Base-by-base conservation (phyloP, 64 coral and sea anemone genomes). In the Actinia equina region DNA sequence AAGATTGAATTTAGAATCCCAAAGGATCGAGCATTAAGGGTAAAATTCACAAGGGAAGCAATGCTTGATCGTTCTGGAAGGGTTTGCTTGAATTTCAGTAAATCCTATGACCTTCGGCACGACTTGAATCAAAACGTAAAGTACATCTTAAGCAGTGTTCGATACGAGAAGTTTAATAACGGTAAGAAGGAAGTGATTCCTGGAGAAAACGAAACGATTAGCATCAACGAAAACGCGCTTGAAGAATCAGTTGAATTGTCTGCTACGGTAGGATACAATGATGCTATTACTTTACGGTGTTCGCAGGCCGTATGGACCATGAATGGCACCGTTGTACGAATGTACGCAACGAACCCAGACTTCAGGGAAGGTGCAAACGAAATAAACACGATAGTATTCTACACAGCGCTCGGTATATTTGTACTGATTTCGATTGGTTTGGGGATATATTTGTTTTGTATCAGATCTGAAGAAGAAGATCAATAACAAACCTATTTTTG, bases 301-400 rank as follows among this genome's bases (percentile, higher is more conserved):
- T 79, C 77, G 4, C 54, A 82, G 61, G 43, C 81, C 19, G 17
- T 43, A 43, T 61, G 77, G 7, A 62, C 6, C 5, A 42, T 88
- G 30, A n/a, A 80, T 22, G 87, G 87, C 3, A 88, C 87, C 0
- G 62, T 88, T 25, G 43, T 88, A n/a, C 57, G 3, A 80, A 62
- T 88, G 87, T 88, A 82, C 11, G 43, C 59, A 2, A 88, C 87
- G n/a, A 81, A 88, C 27, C 87, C 87, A 44, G 79, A 88, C 27
- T 26, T 30, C n/a, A 30, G 41, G 10, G 69, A 74, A 74, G 15
- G 62, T 20, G 19, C 23, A n/a, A 74, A 74, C 13, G 26, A 74
- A 12, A 74, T 41, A 1, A 74, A 10, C 12, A 74, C 69, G 25
- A 74, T 74, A 74, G 69, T 74, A 13, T 74, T 41, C 13, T 74